Percentiles rank a stretch among this genome's conserved stretches.
These are phyloP conservation scores for Parauchenoglanis ngamensis DNA, from an alignment of 2,797 vertebrate genomes.

Conservation along the genomic window DNA sequence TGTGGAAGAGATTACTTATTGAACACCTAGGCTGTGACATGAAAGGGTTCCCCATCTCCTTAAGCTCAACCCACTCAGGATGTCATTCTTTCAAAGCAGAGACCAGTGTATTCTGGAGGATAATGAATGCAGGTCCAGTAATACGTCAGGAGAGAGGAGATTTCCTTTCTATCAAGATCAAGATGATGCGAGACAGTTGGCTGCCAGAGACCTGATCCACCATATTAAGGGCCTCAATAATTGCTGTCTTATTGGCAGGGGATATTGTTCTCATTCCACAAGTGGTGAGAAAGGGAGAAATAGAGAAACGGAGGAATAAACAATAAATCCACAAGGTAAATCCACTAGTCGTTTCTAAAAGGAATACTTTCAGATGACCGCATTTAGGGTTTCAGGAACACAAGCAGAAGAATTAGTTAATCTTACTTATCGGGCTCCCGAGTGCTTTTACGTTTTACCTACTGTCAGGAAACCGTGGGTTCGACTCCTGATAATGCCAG, in stretches of 20 bases:
- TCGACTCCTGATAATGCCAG: neutral
- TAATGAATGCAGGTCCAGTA: slow-evolving; percentile 11
- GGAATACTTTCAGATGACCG: neutral
- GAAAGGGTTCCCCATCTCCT: neutral
- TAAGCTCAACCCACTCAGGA: neutral
- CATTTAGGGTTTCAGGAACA: neutral
- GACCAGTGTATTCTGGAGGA: neutral
- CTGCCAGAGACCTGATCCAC: slow-evolving; percentile 38
- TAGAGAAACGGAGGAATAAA: neutral
- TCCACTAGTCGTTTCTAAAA: neutral
- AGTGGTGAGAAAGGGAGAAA: neutral
- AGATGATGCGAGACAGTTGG: neutral
- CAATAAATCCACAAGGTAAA: neutral
- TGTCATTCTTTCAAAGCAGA: neutral
- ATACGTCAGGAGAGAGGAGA: neutral
- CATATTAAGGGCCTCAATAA: slow-evolving; percentile 40
- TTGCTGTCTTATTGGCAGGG: slow-evolving; percentile 35
- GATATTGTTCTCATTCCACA: slow-evolving; percentile 42
- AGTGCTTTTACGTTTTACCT: neutral
- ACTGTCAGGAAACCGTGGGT: neutral
- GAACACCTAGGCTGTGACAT: slow-evolving; percentile 10
- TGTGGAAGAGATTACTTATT: slow-evolving; percentile 3
- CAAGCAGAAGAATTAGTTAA: neutral
- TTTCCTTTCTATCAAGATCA: slow-evolving; percentile 2
- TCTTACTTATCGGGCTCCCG: neutral